Percentiles rank a stretch among this genome's conserved stretches.
Evolutionary conservation across 2,113 vertebrate species (phyloP).

Genomic region (Terrapene triunguis): DNA sequence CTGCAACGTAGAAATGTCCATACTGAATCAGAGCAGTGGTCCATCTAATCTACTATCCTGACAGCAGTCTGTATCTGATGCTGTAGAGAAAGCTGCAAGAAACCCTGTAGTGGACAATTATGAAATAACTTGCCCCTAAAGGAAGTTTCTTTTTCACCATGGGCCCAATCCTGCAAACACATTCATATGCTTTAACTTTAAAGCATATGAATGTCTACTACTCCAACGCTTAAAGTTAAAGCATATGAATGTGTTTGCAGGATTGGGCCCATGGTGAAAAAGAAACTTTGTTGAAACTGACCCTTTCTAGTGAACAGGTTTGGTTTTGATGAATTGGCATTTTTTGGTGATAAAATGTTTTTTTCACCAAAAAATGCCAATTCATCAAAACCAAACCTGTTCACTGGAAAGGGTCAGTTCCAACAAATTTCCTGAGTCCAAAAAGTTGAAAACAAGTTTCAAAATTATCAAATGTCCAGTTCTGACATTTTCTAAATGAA

Average conservation of each 20-base stretch:
- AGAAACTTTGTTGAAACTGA: neutral
- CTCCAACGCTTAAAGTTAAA: too few relatives aligned
- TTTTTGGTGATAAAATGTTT: neutral
- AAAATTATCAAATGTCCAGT: neutral
- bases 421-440: neutral
- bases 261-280: too few relatives aligned
- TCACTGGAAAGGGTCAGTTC: neutral
- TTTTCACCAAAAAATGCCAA: neutral
- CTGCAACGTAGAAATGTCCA: neutral
- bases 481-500: neutral
- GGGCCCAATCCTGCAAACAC: neutral
- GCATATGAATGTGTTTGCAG: too few relatives aligned
- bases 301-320: neutral
- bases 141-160: neutral
- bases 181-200: fast-evolving
- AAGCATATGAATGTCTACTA: too few relatives aligned
- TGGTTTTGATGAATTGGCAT: neutral
- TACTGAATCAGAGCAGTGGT: neutral
- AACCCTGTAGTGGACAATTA: neutral
- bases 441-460: neutral
- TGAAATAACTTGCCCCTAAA: neutral
- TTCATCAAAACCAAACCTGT: neutral
- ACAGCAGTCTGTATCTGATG: neutral
- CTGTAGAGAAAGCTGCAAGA: neutral
- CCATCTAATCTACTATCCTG: neutral